Evolutionary conservation across 2,113 vertebrate genomes (phyloP).

Genomic region (Dunckerocampus dactyliophorus): DNA sequence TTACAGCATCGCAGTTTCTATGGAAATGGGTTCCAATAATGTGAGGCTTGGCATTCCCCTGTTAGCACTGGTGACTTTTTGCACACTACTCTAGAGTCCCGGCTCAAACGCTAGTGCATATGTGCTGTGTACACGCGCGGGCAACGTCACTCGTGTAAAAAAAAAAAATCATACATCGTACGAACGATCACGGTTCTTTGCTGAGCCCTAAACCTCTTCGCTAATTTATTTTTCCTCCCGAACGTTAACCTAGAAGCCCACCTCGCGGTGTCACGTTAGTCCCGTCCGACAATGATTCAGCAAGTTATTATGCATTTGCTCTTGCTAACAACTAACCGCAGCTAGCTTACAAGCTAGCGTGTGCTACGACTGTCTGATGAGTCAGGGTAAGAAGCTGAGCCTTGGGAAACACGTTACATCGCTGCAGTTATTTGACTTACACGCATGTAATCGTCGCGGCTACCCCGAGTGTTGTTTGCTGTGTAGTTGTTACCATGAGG

Average conservation of each 20-base stretch:
- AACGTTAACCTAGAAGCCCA: slow-evolving; percentile 42
- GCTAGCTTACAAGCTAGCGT: slow-evolving; percentile 63
- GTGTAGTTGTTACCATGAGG: slow-evolving; percentile 19
- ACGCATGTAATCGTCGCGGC: not conserved
- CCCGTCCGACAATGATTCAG: slow-evolving; percentile 73
- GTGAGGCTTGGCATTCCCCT: slow-evolving; percentile 49
- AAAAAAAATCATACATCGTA: slow-evolving; percentile 20
- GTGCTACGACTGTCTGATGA: slow-evolving; percentile 45
- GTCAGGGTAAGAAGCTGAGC: slow-evolving; percentile 27
- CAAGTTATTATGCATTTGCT: slow-evolving; percentile 68
- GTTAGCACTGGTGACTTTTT: slow-evolving; percentile 44
- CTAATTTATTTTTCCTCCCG: slow-evolving; percentile 10
- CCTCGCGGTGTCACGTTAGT: slow-evolving; percentile 64
- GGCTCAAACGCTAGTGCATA: slow-evolving; percentile 45
- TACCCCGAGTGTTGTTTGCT: not conserved
- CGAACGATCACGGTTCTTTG: slow-evolving; percentile 11
- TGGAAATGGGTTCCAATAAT: not conserved
- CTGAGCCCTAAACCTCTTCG: slow-evolving; percentile 16
- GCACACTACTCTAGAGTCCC: slow-evolving; percentile 64
- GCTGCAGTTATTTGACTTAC: slow-evolving; percentile 21
- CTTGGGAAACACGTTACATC: slow-evolving; percentile 1
- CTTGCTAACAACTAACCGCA: slow-evolving; percentile 45
- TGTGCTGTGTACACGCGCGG: slow-evolving; percentile 55
- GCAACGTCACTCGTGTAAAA: slow-evolving; percentile 22
- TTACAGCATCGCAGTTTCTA: no score